Conservation (phyloP, 2,888 invertebrate species). For the Sesia apiformis region DNA sequence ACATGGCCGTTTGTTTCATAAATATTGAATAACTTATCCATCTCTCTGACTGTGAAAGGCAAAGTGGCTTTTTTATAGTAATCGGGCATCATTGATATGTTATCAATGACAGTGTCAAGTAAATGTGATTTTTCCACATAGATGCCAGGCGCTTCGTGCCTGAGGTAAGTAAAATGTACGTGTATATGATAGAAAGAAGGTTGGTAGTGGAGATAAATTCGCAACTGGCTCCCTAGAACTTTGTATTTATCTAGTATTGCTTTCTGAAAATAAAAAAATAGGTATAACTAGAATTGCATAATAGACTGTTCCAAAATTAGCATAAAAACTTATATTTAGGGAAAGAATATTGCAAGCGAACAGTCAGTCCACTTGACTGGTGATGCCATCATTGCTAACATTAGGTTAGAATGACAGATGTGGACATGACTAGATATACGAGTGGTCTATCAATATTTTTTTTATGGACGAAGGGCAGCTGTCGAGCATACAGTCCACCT, state of each 20-base stretch:
- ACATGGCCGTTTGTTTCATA: constrained; percentile 75
- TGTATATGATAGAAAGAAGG: constrained; percentile 98
- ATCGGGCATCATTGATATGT: constrained; percentile 85
- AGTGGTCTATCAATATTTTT: too few species aligned
- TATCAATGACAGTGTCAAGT: constrained; percentile 90
- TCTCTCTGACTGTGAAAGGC: constrained; percentile 85
- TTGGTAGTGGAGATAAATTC: constrained; percentile 95
- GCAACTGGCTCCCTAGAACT: constrained; percentile 79
- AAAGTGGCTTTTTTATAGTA: constrained; percentile 90
- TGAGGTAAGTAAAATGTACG: constrained; percentile 90
- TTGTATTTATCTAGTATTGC: constrained; percentile 86
- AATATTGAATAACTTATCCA: constrained; percentile 80
- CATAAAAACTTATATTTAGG: too few species aligned
- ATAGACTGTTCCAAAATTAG: too few species aligned
- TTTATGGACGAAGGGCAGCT: too few species aligned
- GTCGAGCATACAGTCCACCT: too few species aligned
- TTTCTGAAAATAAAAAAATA: constrained; percentile 53
- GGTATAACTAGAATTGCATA: too few species aligned
- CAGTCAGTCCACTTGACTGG: too few species aligned
- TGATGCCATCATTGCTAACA: too few species aligned
- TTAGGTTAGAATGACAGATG: too few species aligned
- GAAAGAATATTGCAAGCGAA: too few species aligned
- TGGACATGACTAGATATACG: too few species aligned
- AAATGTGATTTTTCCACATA: constrained; percentile 91
- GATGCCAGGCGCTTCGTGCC: constrained; percentile 87